Percentiles rank a stretch among this genome's conserved stretches.
phyloP scores from a whole-genome alignment of 2,113 vertebrate species.

The Erythrocercus mccallii region DNA sequence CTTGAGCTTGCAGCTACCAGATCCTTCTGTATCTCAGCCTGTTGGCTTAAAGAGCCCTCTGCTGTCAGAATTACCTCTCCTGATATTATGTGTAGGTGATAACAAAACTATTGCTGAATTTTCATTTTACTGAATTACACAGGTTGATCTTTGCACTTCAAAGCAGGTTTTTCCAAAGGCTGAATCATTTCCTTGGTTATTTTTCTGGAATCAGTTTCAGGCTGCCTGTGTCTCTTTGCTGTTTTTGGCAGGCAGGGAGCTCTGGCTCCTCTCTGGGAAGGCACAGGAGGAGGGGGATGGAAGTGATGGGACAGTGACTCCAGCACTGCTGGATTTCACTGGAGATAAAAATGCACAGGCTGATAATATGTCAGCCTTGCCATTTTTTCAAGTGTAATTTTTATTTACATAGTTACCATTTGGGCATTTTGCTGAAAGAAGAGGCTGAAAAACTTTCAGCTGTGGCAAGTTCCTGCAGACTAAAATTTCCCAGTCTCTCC shows the following conservation, averaged over 20 bases:
- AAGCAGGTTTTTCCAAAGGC: not conserved
- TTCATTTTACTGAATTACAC: not conserved
- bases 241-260: not conserved
- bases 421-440: not conserved
- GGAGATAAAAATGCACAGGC: not conserved
- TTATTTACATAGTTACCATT: not conserved
- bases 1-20: not conserved
- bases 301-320: not conserved
- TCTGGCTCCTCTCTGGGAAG: not conserved
- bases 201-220: not conserved
- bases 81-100: not conserved
- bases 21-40: not conserved
- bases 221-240: not conserved
- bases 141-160: not conserved
- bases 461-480: not conserved
- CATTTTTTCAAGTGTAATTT: not conserved
- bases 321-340: not conserved
- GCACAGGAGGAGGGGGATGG: not conserved
- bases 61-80: not conserved
- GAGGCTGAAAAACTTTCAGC: not conserved
- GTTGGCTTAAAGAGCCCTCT: slow-evolving; percentile 17
- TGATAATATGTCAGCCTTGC: not conserved
- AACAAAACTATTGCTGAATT: not conserved
- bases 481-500: not conserved
- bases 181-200: not conserved